Evolutionary conservation across 1,140 invertebrate species (phyloP).

Genomic region (Bombus superbus): DNA sequence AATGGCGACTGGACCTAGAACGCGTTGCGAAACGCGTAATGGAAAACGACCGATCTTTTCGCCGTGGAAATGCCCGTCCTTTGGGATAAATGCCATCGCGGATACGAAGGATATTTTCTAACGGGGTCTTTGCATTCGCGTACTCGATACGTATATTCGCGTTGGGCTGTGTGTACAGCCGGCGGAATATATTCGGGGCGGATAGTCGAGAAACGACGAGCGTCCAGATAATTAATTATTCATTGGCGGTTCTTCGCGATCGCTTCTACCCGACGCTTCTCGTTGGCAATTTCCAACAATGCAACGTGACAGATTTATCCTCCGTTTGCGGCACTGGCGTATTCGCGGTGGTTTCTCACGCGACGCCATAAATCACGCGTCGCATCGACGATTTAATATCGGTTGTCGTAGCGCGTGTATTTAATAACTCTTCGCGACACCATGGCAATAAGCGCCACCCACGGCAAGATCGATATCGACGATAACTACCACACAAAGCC

Average conservation of each 20-base stretch:
- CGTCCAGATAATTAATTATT: neutral
- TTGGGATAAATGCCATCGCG: neutral
- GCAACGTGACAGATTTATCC: neutral
- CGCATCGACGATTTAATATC: conserved; percentile 24
- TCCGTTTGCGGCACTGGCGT: too few relatives aligned
- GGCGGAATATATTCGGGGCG: too few relatives aligned
- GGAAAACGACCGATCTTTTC: neutral
- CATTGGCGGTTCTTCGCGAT: neutral
- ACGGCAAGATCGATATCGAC: neutral
- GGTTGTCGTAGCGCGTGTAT: conserved; percentile 2
- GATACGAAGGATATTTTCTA: neutral
- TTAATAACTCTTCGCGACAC: conserved; percentile 16
- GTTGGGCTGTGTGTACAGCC: too few relatives aligned
- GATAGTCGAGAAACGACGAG: too few relatives aligned
- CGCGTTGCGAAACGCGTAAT: conserved; percentile 20
- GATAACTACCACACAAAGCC: neutral
- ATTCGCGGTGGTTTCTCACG: neutral
- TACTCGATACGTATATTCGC: too few relatives aligned
- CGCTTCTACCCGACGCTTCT: neutral
- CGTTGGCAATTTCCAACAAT: neutral
- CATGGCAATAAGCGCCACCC: conserved; percentile 8
- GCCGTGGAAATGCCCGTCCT: neutral
- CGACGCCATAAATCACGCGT: conserved; percentile 16
- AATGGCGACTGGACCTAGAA: conserved; percentile 19
- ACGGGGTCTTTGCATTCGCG: too few relatives aligned